A percentile compares a stretch with the other conserved stretches of the same genome.
Conservation (phyloP, 2,888 invertebrate genomes). For the Pimpla rufipes region DNA sequence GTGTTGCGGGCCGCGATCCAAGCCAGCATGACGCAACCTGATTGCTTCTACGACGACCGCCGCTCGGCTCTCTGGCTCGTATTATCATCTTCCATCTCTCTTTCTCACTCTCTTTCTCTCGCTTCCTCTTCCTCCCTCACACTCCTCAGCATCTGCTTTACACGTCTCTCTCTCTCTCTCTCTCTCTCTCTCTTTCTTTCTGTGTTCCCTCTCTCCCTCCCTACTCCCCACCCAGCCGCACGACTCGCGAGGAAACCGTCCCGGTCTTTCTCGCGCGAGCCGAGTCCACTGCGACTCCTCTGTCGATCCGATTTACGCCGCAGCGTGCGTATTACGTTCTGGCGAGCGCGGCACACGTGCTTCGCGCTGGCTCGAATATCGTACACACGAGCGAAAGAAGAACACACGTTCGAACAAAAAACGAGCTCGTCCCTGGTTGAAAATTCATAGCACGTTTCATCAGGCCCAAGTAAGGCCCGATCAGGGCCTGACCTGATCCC, state of each 20-base stretch:
- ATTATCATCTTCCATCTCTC: constrained; percentile 15
- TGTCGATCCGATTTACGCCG: constrained; percentile 42
- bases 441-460: too few species aligned
- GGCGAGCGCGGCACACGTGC: constrained; percentile 40
- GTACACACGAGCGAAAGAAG: not conserved
- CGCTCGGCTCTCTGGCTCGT: not conserved
- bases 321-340: constrained; percentile 33
- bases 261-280: not conserved
- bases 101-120: too few species aligned
- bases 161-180: not conserved
- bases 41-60: constrained; percentile 5
- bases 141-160: not conserved
- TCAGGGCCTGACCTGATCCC: too few species aligned
- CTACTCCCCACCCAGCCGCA: too few species aligned
- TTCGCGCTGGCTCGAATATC: not conserved
- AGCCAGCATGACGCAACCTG: constrained; percentile 34
- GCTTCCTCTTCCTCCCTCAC: too few species aligned
- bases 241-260: not conserved
- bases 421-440: too few species aligned
- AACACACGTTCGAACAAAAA: too few species aligned
- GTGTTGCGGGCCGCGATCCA: constrained; percentile 35
- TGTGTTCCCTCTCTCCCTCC: not conserved
- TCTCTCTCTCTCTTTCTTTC: not conserved
- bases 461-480: too few species aligned
- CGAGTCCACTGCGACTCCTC: constrained; percentile 25